These are phyloP conservation scores for Heliconius aoede DNA, from an alignment of 2,888 invertebrate species.

Conservation along the genomic window DNA sequence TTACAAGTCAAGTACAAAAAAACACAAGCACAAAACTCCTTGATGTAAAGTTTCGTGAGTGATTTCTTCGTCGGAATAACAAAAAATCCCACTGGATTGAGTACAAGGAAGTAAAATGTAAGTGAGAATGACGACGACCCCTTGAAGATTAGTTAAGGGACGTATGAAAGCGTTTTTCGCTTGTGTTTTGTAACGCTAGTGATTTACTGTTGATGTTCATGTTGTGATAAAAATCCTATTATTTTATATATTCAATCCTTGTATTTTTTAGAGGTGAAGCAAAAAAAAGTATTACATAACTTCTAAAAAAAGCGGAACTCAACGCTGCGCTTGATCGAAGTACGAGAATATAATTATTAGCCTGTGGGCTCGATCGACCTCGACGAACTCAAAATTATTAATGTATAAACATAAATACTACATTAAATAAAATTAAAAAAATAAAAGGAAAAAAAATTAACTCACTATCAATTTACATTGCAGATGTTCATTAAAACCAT, in stretches of 20 bases:
- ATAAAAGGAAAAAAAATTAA: too few relatives aligned
- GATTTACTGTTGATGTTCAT: conserved; percentile 3
- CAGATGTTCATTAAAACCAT: neutral
- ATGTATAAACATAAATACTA: too few relatives aligned
- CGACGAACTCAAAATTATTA: too few relatives aligned
- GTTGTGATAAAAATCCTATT: too few relatives aligned
- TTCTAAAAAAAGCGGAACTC: too few relatives aligned
- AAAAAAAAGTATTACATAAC: too few relatives aligned
- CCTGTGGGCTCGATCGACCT: too few relatives aligned
- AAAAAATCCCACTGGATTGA: conserved; percentile 13
- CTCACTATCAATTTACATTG: neutral
- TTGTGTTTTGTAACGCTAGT: neutral
- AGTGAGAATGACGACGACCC: conserved; percentile 19
- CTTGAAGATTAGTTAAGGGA: conserved; percentile 24
- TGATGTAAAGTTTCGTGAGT: conserved; percentile 7
- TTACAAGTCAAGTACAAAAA: neutral
- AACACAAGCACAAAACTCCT: conserved; percentile 8
- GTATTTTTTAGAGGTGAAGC: too few relatives aligned
- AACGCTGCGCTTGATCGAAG: too few relatives aligned
- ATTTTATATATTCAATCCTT: too few relatives aligned
- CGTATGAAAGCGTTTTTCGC: neutral
- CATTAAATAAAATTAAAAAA: too few relatives aligned
- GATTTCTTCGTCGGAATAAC: conserved; percentile 1
- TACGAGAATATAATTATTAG: too few relatives aligned
- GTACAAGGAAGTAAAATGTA: conserved; percentile 10